phyloP scores from a whole-genome alignment of 2,888 invertebrate species.

The Unio delphinus region DNA sequence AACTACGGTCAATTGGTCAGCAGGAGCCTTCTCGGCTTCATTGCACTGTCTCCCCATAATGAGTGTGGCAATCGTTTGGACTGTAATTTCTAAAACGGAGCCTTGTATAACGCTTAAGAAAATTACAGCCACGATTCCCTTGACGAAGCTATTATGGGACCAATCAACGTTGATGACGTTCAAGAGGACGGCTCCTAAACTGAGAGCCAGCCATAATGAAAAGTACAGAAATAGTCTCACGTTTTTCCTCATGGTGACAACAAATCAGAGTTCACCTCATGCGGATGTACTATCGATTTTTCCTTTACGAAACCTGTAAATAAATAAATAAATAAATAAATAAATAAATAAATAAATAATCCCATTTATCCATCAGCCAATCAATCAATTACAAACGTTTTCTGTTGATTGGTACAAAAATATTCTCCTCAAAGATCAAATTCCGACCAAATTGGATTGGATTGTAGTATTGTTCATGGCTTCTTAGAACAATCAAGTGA shows the following conservation, averaged over 20 bases:
- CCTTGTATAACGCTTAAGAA: slow-evolving; percentile 56
- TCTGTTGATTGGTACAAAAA: too few relatives aligned
- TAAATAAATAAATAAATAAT: too few relatives aligned
- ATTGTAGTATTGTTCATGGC: too few relatives aligned
- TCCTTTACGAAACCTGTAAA: too few relatives aligned
- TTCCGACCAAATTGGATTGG: too few relatives aligned
- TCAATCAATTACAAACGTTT: too few relatives aligned
- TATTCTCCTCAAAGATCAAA: too few relatives aligned
- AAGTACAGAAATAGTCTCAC: slow-evolving; percentile 52
- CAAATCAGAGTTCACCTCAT: too few relatives aligned
- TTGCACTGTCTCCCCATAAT: slow-evolving; percentile 49
- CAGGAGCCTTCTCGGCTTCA: slow-evolving; percentile 29
- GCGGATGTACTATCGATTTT: too few relatives aligned
- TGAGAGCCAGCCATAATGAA: slow-evolving; percentile 50
- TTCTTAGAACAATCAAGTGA: too few relatives aligned
- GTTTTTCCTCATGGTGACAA: slow-evolving; percentile 42
- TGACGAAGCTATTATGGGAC: slow-evolving; percentile 45
- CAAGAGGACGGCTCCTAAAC: slow-evolving; percentile 43
- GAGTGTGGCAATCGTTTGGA: slow-evolving; percentile 54
- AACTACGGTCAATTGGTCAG: slow-evolving; percentile 46
- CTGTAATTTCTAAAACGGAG: slow-evolving; percentile 56
- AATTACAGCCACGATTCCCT: slow-evolving; percentile 52
- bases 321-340: too few relatives aligned
- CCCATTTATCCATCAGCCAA: too few relatives aligned
- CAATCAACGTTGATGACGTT: slow-evolving; percentile 61